A percentile compares a stretch with the other conserved stretches of the same genome.
These are phyloP conservation scores for Glaucomys volans DNA, from an alignment of 2,113 vertebrate species.

Conservation along the genomic window DNA sequence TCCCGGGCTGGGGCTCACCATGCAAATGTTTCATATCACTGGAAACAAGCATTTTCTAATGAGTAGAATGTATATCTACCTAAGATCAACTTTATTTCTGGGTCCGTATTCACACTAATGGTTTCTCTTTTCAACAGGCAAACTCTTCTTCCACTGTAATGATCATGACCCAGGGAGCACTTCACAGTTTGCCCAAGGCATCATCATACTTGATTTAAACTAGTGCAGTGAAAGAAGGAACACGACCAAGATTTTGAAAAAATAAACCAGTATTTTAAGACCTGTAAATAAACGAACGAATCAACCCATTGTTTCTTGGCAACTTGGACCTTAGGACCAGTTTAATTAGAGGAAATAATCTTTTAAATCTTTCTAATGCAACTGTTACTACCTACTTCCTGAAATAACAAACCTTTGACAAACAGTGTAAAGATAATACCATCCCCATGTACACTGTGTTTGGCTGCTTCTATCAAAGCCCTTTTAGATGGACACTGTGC, in stretches of 20 bases:
- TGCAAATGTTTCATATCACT: neutral
- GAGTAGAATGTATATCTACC: neutral
- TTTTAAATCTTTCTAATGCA: constrained; percentile 82
- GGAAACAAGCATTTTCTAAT: constrained; percentile 15
- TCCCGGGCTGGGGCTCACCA: neutral
- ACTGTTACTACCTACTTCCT: constrained; percentile 78
- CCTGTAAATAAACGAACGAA: constrained; percentile 71
- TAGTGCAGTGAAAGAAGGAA: constrained; percentile 7
- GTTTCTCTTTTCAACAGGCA: neutral
- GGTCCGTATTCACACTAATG: neutral
- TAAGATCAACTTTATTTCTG: constrained; percentile 51
- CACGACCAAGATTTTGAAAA: neutral
- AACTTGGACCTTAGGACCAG: constrained; percentile 67
- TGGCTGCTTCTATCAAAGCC: constrained; percentile 79
- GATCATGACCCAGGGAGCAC: neutral
- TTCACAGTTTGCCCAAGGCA: constrained; percentile 5
- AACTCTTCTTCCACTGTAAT: neutral
- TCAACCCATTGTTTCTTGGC: constrained; percentile 68
- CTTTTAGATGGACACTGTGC: constrained; percentile 70
- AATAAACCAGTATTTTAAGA: constrained; percentile 74
- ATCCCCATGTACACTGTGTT: constrained; percentile 70
- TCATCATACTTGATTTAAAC: neutral
- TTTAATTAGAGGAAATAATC: constrained; percentile 66
- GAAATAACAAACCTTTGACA: constrained; percentile 72
- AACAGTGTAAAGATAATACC: constrained; percentile 76